Percentiles rank a stretch among this genome's conserved stretches.
Conservation (phyloP, 2,888 invertebrate species). For the Dichetophora obliterata region DNA sequence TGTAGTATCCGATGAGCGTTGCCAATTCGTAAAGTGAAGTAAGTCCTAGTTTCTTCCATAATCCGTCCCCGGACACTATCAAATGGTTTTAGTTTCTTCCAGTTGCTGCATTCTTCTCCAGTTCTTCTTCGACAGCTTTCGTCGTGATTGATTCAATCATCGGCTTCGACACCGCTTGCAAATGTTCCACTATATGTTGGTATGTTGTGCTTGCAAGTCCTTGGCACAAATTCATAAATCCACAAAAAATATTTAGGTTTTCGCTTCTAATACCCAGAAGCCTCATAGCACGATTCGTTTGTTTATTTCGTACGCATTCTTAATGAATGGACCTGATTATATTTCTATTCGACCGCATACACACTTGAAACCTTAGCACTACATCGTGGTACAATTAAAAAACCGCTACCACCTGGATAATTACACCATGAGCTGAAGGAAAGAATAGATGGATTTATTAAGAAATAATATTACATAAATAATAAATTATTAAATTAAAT, state of each 20-base stretch:
- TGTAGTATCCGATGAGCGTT: conserved; percentile 6
- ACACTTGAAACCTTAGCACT: conserved; percentile 13
- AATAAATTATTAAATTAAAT: no score
- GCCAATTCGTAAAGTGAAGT: neutral
- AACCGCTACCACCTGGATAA: no score
- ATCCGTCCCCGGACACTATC: neutral
- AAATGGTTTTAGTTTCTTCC: neutral
- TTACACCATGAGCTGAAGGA: no score
- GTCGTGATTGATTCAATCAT: neutral
- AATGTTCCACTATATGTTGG: neutral
- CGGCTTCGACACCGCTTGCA: neutral
- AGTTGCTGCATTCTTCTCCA: neutral
- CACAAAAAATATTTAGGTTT: neutral
- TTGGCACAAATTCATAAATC: neutral
- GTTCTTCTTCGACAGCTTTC: neutral
- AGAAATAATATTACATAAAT: no score
- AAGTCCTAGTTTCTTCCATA: neutral
- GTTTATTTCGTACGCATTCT: neutral
- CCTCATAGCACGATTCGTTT: neutral
- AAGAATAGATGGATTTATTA: no score
- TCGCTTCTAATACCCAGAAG: neutral
- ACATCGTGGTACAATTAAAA: no score
- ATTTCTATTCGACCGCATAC: neutral
- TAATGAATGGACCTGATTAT: neutral
- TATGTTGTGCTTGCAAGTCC: neutral